Evolutionary conservation across 2,113 vertebrate species (phyloP).

Genomic region (Electrona antarctica): DNA sequence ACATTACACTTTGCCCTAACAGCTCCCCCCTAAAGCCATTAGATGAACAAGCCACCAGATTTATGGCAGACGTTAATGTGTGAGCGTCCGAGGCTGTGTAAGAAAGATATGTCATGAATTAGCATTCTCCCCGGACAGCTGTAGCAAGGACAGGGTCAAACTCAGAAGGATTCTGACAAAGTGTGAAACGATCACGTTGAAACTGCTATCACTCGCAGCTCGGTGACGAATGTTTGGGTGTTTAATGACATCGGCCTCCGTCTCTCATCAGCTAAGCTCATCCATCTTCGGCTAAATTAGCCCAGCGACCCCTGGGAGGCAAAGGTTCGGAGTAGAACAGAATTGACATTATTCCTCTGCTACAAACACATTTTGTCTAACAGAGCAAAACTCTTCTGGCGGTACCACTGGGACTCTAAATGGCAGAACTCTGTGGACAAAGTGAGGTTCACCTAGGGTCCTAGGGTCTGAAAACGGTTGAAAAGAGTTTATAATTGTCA

Average conservation of each 20-base stretch:
- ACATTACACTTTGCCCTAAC: constrained; percentile 17
- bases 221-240: not conserved
- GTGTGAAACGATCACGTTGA: not conserved
- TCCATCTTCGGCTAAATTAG: not conserved
- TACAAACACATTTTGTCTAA: no score
- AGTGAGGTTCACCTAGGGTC: no score
- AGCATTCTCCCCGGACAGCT: constrained; percentile 10
- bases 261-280: not conserved
- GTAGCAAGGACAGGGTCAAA: not conserved
- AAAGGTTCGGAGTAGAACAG: not conserved
- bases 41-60: constrained; percentile 33
- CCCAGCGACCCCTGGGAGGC: not conserved
- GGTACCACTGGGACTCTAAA: no score
- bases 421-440: no score
- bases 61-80: constrained; percentile 28
- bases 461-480: no score
- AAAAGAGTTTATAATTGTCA: no score
- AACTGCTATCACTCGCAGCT: not conserved
- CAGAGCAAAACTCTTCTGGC: no score
- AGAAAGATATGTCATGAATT: constrained; percentile 26
- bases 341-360: not conserved
- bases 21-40: constrained; percentile 41
- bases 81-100: constrained; percentile 11
- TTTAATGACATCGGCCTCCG: not conserved
- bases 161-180: not conserved